phyloP scores from a whole-genome alignment of 2,888 invertebrate species.

The Temnothorax rugatulus region DNA sequence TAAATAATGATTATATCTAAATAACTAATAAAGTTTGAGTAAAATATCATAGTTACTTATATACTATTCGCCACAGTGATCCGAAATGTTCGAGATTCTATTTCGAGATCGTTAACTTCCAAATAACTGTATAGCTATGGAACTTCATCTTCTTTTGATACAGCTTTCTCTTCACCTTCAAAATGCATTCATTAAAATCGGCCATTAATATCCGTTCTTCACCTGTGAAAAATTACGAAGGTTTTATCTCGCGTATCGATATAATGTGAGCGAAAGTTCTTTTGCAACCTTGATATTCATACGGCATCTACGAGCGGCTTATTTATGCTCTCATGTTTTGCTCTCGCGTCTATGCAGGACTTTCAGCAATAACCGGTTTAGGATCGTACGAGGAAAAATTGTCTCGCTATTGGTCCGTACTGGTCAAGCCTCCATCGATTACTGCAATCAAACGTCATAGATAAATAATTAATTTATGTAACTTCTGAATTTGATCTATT shows the following conservation, averaged over 20 bases:
- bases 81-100: neutral
- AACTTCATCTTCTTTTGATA: neutral
- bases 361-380: conserved; percentile 64
- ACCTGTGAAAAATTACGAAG: neutral
- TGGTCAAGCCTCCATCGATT: conserved; percentile 51
- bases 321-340: neutral
- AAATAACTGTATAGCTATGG: neutral
- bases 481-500: neutral
- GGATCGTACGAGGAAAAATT: conserved; percentile 37
- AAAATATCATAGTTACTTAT: neutral
- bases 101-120: neutral
- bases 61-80: neutral
- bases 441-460: conserved; percentile 1
- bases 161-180: neutral
- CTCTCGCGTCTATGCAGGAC: neutral
- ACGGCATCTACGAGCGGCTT: neutral
- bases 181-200: neutral
- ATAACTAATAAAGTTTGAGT: neutral
- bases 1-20: neutral
- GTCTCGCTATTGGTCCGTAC: conserved; percentile 36
- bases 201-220: neutral
- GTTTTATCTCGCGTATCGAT: neutral
- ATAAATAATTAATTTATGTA: neutral
- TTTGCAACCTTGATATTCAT: conserved; percentile 26
- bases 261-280: neutral